A percentile compares a stretch with the other conserved stretches of the same genome.
These are phyloP conservation scores for Noctua pronuba DNA, from an alignment of 2,888 invertebrate genomes.

Conservation along the genomic window DNA sequence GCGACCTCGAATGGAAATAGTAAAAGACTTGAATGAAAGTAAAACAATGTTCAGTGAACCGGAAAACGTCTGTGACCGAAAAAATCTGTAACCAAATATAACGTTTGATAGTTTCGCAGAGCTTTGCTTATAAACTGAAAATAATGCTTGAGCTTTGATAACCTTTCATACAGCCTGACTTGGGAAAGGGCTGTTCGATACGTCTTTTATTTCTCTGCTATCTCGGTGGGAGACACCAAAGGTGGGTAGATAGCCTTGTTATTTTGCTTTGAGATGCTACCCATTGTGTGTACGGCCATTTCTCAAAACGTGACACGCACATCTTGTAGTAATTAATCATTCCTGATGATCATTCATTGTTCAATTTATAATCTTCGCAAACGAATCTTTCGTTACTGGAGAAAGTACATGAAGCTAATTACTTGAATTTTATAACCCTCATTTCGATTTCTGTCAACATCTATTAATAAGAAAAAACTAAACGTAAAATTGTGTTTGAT, in stretches of 20 bases:
- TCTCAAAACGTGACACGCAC: conserved; percentile 47
- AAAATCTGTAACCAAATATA: conserved; percentile 34
- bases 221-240: conserved; percentile 15
- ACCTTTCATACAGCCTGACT: conserved; percentile 30
- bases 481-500: conserved; percentile 56
- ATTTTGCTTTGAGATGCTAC: conserved; percentile 25
- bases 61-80: conserved; percentile 55
- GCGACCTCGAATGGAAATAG: conserved; percentile 48
- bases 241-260: conserved; percentile 19
- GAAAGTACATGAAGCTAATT: conserved; percentile 8
- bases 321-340: conserved; percentile 54
- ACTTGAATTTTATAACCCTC: conserved; percentile 3
- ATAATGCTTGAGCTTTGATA: conserved; percentile 37
- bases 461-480: conserved; percentile 45
- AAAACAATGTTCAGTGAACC: conserved; percentile 61
- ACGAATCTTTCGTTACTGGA: conserved; percentile 6
- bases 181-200: conserved; percentile 10
- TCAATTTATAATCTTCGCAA: conserved; percentile 24
- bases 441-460: conserved; percentile 12
- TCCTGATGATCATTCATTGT: conserved; percentile 37
- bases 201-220: conserved; percentile 21
- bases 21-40: conserved; percentile 57
- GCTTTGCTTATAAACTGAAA: conserved; percentile 45
- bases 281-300: conserved; percentile 41
- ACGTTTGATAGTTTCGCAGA: conserved; percentile 30